phyloP scores from a whole-genome alignment of 1,140 invertebrate genomes.

The Neomicropteryx cornuta region DNA sequence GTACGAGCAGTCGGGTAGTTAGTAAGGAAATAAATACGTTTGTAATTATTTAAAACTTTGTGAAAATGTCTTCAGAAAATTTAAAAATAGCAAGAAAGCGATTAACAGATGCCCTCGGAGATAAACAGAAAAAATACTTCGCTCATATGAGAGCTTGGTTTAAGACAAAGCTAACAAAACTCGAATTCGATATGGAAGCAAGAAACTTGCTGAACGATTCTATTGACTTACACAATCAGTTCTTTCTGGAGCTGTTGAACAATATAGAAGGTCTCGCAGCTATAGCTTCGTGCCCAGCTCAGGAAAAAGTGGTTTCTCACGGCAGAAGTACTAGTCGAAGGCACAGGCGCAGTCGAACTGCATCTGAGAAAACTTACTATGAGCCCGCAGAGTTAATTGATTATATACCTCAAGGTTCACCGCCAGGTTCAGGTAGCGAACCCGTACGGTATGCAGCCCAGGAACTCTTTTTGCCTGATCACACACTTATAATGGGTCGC shows the following conservation, averaged over 20 bases:
- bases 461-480: slow-evolving; percentile 63
- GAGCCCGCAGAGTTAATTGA: slow-evolving; percentile 45
- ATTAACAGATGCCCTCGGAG: slow-evolving; percentile 48
- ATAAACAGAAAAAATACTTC: slow-evolving; percentile 55
- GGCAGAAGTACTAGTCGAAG: slow-evolving; percentile 40
- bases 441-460: slow-evolving; percentile 36
- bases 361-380: slow-evolving; percentile 53
- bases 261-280: slow-evolving; percentile 59
- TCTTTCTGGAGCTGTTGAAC: slow-evolving; percentile 66
- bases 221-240: slow-evolving; percentile 73
- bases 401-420: slow-evolving; percentile 34
- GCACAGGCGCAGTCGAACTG: slow-evolving; percentile 44
- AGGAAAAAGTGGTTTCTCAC: slow-evolving; percentile 38
- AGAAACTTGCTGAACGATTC: slow-evolving; percentile 58
- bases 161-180: slow-evolving; percentile 62
- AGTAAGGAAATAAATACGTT: too few relatives aligned
- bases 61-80: slow-evolving; percentile 27
- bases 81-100: slow-evolving; percentile 43
- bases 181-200: slow-evolving; percentile 69
- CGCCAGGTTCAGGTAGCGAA: slow-evolving; percentile 30
- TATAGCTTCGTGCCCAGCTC: slow-evolving; percentile 40
- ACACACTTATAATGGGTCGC: slow-evolving; percentile 63
- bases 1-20: too few relatives aligned
- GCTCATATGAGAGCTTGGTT: slow-evolving; percentile 62
- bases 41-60: neutral